These are phyloP conservation scores for Notodonta dromedarius DNA, from an alignment of 2,888 invertebrate genomes.

Conservation along the genomic window DNA sequence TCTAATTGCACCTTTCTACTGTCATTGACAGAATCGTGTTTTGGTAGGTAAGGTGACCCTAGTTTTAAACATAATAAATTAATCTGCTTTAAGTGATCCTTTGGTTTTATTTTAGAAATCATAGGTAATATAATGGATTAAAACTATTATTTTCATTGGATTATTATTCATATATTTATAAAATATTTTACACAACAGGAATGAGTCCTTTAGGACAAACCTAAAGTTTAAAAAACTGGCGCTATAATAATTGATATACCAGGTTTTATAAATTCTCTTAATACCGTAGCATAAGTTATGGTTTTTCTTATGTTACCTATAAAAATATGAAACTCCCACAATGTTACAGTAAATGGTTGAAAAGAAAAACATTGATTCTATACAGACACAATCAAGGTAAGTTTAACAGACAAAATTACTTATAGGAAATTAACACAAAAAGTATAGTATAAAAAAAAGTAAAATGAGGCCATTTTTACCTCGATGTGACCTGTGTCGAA, in stretches of 20 bases:
- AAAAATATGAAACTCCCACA: conserved; percentile 25
- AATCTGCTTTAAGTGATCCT: conserved; percentile 64
- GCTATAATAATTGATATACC: conserved; percentile 40
- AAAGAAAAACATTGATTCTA: too few relatives aligned
- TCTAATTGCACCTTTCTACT: conserved; percentile 63
- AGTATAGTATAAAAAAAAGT: too few relatives aligned
- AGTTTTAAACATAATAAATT: conserved; percentile 69
- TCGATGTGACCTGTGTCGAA: too few relatives aligned
- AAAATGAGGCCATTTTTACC: too few relatives aligned
- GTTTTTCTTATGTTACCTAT: conserved; percentile 4
- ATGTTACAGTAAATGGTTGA: too few relatives aligned
- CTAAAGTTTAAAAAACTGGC: conserved; percentile 54
- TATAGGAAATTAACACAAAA: too few relatives aligned
- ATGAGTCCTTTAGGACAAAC: conserved; percentile 69
- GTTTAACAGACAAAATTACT: too few relatives aligned
- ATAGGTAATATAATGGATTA: not conserved
- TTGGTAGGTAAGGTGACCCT: conserved; percentile 66
- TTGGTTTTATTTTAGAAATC: conserved; percentile 39
- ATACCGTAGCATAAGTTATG: conserved; percentile 17
- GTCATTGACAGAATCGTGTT: conserved; percentile 65
- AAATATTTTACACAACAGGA: conserved; percentile 59
- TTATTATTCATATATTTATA: conserved; percentile 52
- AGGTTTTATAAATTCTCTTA: conserved; percentile 13
- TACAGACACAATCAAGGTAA: too few relatives aligned
- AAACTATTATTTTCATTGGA: conserved; percentile 37